Evolutionary conservation across 2,888 invertebrate genomes (phyloP).

Genomic region (Hypercompe scribonia): DNA sequence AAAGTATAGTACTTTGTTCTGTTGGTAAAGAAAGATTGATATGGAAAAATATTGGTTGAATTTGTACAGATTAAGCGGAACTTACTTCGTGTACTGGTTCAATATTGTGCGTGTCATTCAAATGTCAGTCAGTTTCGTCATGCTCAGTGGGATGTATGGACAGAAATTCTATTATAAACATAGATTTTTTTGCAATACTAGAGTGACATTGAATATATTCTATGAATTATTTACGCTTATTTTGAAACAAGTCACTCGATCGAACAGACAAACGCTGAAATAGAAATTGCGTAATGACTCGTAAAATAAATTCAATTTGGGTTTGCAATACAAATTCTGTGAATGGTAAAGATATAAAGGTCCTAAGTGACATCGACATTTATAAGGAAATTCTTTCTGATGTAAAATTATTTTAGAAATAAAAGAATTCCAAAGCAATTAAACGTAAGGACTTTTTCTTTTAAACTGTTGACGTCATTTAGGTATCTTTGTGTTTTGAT

Average conservation of each 20-base stretch:
- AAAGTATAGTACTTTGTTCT: too few species aligned
- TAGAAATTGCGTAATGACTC: not conserved
- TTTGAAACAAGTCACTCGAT: not conserved
- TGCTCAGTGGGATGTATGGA: conserved; percentile 49
- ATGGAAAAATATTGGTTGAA: not conserved
- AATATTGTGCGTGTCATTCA: conserved; percentile 48
- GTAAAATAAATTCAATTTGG: conserved; percentile 12
- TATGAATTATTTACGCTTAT: not conserved
- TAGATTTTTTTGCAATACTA: not conserved
- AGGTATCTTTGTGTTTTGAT: not conserved
- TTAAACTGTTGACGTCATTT: not conserved
- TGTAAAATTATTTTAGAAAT: not conserved
- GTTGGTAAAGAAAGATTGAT: conserved; percentile 4
- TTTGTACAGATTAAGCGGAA: conserved; percentile 32
- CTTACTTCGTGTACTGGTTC: conserved; percentile 37
- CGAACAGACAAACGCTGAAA: not conserved
- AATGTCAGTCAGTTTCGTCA: conserved; percentile 56
- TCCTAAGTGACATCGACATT: not conserved
- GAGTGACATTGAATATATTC: conserved; percentile 2
- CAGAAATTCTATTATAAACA: conserved; percentile 9
- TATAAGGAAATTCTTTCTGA: not conserved
- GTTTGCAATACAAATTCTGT: not conserved
- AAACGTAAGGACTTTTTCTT: not conserved
- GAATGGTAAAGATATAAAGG: not conserved
- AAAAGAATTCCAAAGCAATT: not conserved